Percentiles rank a stretch among this genome's conserved stretches.
Evolutionary conservation across 2,797 vertebrate species (phyloP).

Genomic region (Macrochelys suwanniensis): DNA sequence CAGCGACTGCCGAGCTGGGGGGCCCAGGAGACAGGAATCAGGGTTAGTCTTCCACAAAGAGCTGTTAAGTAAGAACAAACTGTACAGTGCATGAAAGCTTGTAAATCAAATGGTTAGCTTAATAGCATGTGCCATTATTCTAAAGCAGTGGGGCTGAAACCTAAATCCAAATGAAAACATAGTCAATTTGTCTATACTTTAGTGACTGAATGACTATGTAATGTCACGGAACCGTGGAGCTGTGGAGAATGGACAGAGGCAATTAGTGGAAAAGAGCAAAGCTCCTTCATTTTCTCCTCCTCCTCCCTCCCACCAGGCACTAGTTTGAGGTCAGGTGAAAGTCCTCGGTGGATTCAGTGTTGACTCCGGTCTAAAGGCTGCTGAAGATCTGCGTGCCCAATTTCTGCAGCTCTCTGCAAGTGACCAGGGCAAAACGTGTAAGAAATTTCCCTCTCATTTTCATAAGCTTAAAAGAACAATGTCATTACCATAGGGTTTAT

Average conservation of each 20-base stretch:
- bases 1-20: background rate
- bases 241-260: slow-evolving; percentile 11
- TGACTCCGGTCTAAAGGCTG: background rate
- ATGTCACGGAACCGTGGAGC: slow-evolving; percentile 47
- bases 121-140: slow-evolving; percentile 78
- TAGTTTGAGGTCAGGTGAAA: background rate
- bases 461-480: background rate
- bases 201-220: slow-evolving; percentile 77
- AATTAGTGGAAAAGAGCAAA: slow-evolving; percentile 24
- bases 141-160: slow-evolving; percentile 81
- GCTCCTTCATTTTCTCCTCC: slow-evolving; percentile 31
- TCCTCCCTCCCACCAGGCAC: background rate
- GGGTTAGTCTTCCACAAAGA: slow-evolving; percentile 65
- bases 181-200: slow-evolving; percentile 80
- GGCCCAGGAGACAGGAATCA: slow-evolving; percentile 61
- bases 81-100: slow-evolving; percentile 19
- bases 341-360: background rate
- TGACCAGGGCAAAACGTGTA: rapidly evolving
- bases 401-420: background rate
- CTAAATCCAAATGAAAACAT: slow-evolving; percentile 70
- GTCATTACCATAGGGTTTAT: background rate
- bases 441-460: background rate
- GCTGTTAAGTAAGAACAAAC: background rate
- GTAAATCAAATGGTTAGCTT: slow-evolving; percentile 75
- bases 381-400: rapidly evolving